Conservation (phyloP, 2,797 vertebrate species). For the Hypotaenidia okinawae region DNA sequence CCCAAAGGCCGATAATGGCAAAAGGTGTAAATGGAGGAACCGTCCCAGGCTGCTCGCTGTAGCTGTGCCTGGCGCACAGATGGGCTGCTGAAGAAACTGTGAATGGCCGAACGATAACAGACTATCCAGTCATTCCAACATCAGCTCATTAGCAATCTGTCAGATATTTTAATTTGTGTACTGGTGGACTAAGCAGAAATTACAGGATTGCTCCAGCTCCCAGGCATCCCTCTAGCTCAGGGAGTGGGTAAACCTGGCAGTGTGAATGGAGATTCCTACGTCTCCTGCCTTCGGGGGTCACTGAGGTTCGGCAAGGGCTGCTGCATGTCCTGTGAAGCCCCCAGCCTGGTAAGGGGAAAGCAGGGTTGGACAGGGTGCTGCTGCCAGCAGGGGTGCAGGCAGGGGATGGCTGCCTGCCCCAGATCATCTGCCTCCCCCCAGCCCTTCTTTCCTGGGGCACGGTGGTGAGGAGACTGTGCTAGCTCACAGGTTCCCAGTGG, state of each 20-base stretch:
- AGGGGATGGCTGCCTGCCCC: neutral
- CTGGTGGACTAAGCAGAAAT: constrained; percentile 73
- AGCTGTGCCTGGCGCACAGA: constrained; percentile 72
- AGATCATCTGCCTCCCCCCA: neutral
- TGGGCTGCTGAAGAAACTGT: constrained; percentile 86
- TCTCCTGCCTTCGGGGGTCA: neutral
- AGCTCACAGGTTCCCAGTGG: neutral
- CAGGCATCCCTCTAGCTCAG: constrained; percentile 53
- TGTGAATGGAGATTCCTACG: neutral
- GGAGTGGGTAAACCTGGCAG: neutral
- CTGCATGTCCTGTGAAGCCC: accelerated
- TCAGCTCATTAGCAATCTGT: constrained; percentile 89
- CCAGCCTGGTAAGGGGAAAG: neutral
- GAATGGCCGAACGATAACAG: constrained; percentile 85
- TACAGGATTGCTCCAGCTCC: constrained; percentile 27
- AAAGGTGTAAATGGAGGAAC: constrained; percentile 80
- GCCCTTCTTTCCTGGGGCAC: neutral
- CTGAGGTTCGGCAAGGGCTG: neutral
- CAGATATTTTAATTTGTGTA: constrained; percentile 81
- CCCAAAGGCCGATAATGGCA: constrained; percentile 76
- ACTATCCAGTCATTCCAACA: constrained; percentile 81
- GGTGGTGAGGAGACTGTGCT: accelerated
- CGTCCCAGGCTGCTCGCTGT: constrained; percentile 62
- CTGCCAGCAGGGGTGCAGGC: no score
- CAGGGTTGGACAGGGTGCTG: no score